Conservation (phyloP, 2,113 vertebrate genomes). For the Hipposideros armiger region DNA sequence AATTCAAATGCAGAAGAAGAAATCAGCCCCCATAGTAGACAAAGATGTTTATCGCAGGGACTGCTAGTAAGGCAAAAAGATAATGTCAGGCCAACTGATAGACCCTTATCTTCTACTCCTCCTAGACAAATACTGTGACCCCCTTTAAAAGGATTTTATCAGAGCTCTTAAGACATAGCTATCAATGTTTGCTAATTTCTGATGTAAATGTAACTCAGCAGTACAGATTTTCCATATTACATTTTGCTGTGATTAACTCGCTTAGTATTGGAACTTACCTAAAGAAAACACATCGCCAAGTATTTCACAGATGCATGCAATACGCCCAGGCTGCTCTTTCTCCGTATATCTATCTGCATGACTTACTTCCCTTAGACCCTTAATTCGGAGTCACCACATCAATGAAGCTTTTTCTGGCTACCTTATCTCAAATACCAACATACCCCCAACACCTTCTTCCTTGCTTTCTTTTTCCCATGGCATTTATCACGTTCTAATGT, state of each 20-base stretch:
- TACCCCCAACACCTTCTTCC: background rate
- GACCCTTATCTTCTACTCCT: conserved; percentile 14
- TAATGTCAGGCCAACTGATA: background rate
- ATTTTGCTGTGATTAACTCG: background rate
- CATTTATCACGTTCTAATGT: background rate
- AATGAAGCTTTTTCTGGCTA: background rate
- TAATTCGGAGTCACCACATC: background rate
- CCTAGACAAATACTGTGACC: background rate
- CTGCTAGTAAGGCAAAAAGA: conserved; percentile 38
- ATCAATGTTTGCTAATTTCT: conserved; percentile 17
- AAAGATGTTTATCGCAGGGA: conserved; percentile 1
- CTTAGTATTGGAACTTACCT: background rate
- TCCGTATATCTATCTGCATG: background rate
- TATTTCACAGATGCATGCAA: background rate
- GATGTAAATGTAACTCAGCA: conserved; percentile 7
- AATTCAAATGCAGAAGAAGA: conserved; percentile 43
- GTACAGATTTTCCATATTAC: background rate
- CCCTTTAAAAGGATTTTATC: conserved; percentile 7
- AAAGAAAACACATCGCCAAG: conserved; percentile 30
- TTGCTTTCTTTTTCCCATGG: background rate
- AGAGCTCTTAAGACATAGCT: background rate
- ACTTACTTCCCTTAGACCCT: background rate
- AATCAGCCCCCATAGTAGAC: background rate
- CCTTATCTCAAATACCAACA: background rate
- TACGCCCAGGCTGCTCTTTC: background rate